A percentile compares a stretch with the other conserved stretches of the same genome.
Evolutionary conservation across 2,888 invertebrate genomes (phyloP).

Genomic region (Thymelicus sylvestris): DNA sequence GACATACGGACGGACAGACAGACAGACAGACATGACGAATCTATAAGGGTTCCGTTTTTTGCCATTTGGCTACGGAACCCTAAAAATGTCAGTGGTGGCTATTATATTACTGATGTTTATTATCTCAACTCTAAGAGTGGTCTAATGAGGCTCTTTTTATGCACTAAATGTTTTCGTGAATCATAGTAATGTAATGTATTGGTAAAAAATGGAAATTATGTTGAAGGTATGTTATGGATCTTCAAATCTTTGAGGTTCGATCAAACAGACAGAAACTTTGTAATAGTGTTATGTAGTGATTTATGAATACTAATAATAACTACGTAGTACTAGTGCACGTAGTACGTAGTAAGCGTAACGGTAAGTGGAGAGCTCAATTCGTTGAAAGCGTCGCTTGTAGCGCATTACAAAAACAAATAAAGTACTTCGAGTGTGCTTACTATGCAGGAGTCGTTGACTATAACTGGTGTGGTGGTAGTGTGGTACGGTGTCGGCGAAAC

Average conservation of each 20-base stretch:
- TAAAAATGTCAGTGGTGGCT: neutral
- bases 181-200: no score
- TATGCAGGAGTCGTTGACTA: constrained; percentile 60
- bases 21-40: no score
- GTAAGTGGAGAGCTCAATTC: constrained; percentile 16
- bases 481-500: constrained; percentile 57
- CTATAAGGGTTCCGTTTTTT: no score
- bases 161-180: no score
- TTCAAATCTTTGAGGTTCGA: no score
- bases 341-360: constrained; percentile 1
- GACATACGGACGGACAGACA: no score
- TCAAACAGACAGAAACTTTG: no score
- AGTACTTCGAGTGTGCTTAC: constrained; percentile 57
- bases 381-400: constrained; percentile 43
- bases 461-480: constrained; percentile 50
- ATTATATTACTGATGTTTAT: neutral
- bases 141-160: no score
- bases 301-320: neutral
- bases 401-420: constrained; percentile 68
- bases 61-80: no score
- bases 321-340: neutral
- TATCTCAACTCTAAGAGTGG: no score
- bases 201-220: neutral
- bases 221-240: neutral
- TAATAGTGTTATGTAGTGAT: neutral